Percentiles rank a stretch among this genome's conserved stretches.
Conservation (phyloP, 2,888 invertebrate genomes). For the Boloria euphrosyne region DNA sequence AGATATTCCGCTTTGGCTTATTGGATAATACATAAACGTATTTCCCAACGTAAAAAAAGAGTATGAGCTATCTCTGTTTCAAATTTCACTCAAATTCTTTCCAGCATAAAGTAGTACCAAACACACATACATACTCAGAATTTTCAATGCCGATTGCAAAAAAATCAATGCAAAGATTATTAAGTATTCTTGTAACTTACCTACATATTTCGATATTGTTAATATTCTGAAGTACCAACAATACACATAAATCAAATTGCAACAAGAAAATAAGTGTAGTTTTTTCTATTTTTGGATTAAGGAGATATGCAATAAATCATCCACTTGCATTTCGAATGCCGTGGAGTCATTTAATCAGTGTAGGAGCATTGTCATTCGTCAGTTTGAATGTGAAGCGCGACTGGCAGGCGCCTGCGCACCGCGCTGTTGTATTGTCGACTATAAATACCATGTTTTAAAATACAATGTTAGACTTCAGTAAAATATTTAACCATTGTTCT, state of each 20-base stretch:
- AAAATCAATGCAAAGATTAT: too few species aligned
- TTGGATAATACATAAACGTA: too few species aligned
- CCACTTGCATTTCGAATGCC: constrained; percentile 32
- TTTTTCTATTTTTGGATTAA: constrained; percentile 35
- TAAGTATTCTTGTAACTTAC: too few species aligned
- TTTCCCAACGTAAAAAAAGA: neutral
- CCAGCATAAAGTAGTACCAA: too few species aligned
- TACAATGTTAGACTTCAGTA: neutral
- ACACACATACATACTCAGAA: neutral
- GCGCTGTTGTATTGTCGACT: constrained; percentile 27
- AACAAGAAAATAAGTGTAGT: constrained; percentile 14
- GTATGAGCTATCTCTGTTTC: neutral
- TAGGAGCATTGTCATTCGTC: constrained; percentile 44
- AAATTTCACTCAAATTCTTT: too few species aligned
- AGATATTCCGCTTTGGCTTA: too few species aligned
- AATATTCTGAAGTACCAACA: neutral
- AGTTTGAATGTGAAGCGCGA: constrained; percentile 42
- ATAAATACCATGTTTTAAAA: constrained; percentile 13
- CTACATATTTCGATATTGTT: too few species aligned
- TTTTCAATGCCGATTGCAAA: too few species aligned
- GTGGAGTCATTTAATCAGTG: constrained; percentile 42
- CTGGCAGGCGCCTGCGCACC: constrained; percentile 43
- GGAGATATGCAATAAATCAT: constrained; percentile 34
- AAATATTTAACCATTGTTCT: neutral
- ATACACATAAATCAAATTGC: constrained; percentile 21